Evolutionary conservation across 2,888 invertebrate genomes (phyloP).

Genomic region (Calameuta pallipes): DNA sequence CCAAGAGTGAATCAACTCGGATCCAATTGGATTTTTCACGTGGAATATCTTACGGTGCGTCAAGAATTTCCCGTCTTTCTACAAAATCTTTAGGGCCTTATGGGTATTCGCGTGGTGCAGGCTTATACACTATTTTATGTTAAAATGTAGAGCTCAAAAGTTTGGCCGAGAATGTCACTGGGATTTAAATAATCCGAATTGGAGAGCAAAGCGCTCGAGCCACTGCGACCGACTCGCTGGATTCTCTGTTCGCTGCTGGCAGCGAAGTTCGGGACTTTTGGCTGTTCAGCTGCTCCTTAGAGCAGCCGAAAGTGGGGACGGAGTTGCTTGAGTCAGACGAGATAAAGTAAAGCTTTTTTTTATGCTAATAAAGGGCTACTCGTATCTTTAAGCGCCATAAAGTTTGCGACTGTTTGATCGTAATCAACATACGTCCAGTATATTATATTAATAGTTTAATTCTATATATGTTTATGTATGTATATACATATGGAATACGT

Average conservation of each 20-base stretch:
- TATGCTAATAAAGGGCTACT: too few species aligned
- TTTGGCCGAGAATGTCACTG: background rate
- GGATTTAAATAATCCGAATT: background rate
- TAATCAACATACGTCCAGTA: background rate
- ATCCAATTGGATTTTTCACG: background rate
- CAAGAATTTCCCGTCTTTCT: background rate
- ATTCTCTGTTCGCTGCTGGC: background rate
- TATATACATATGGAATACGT: too few species aligned
- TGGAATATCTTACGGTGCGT: background rate
- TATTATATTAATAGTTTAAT: background rate
- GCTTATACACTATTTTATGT: background rate
- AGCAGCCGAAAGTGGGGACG: background rate
- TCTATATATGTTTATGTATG: background rate
- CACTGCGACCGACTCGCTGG: background rate
- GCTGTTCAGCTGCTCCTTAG: background rate
- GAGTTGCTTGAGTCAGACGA: background rate
- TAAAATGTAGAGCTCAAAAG: background rate
- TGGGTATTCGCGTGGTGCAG: background rate
- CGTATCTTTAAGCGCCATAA: too few species aligned
- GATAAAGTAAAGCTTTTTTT: background rate
- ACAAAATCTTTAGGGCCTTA: background rate
- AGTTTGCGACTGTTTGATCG: too few species aligned
- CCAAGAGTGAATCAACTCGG: background rate
- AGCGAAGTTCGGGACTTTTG: background rate
- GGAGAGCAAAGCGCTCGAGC: background rate